Conservation (phyloP, 2,797 vertebrate genomes). For the Margarornis squamiger region DNA sequence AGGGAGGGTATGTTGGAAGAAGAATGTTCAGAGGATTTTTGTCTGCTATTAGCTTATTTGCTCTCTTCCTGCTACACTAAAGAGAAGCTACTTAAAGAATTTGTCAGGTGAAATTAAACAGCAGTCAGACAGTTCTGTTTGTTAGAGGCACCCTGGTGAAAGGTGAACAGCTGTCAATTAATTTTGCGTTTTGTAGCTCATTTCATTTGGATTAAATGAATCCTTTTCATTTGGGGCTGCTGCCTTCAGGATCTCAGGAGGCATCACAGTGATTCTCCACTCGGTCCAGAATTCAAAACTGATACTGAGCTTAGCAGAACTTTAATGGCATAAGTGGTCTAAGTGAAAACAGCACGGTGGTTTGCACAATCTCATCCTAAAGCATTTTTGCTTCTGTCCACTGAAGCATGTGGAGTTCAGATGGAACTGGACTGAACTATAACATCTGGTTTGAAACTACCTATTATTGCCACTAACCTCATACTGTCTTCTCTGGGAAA, state of each 20-base stretch:
- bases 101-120: not conserved
- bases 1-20: not conserved
- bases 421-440: not conserved
- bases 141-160: not conserved
- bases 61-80: not conserved
- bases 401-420: not conserved
- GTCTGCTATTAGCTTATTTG: not conserved
- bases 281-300: not conserved
- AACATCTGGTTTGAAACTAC: slow-evolving; percentile 11
- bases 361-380: not conserved
- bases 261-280: not conserved
- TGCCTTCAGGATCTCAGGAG: not conserved
- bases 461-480: not conserved
- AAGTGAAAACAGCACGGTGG: not conserved
- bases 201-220: not conserved
- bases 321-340: not conserved
- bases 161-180: not conserved
- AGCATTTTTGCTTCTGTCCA: not conserved
- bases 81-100: not conserved
- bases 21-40: not conserved
- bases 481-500: not conserved
- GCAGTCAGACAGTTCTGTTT: not conserved
- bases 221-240: not conserved
- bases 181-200: not conserved
- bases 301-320: not conserved